phyloP scores from a whole-genome alignment of 2,888 invertebrate species.

The Anoplius nigerrimus region DNA sequence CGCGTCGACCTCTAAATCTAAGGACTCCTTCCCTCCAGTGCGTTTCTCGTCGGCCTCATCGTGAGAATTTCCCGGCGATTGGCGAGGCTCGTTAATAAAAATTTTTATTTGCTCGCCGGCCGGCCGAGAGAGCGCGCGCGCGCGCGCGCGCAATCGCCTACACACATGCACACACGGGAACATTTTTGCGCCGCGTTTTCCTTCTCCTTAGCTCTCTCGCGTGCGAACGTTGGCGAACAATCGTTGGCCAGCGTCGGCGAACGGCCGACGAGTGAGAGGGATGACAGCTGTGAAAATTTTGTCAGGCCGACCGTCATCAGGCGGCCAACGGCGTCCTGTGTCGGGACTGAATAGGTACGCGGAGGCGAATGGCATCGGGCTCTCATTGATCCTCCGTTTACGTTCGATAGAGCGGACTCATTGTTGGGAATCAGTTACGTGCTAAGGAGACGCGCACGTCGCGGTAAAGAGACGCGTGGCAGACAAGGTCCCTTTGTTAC shows the following conservation, averaged over 20 bases:
- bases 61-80: slow-evolving; percentile 28
- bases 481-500: not conserved
- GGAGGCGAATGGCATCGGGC: not conserved
- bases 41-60: slow-evolving; percentile 8
- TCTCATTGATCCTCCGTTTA: not conserved
- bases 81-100: slow-evolving; percentile 16
- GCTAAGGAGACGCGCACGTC: no score
- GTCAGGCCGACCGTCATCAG: not conserved
- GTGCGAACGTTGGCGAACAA: not conserved
- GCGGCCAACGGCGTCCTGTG: not conserved
- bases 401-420: no score
- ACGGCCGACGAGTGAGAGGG: not conserved
- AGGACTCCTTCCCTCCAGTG: slow-evolving; percentile 12
- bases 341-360: slow-evolving; percentile 30
- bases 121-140: no score
- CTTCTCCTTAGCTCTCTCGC: not conserved
- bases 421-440: no score
- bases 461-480: no score
- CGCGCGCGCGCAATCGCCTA: no score
- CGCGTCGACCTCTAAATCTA: slow-evolving; percentile 31
- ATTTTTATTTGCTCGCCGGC: slow-evolving; percentile 32
- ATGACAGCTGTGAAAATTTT: slow-evolving; percentile 10
- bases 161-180: no score
- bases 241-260: no score
- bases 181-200: slow-evolving; percentile 9